Conservation (phyloP, 1,140 invertebrate species). For the Heliconius himera region DNA sequence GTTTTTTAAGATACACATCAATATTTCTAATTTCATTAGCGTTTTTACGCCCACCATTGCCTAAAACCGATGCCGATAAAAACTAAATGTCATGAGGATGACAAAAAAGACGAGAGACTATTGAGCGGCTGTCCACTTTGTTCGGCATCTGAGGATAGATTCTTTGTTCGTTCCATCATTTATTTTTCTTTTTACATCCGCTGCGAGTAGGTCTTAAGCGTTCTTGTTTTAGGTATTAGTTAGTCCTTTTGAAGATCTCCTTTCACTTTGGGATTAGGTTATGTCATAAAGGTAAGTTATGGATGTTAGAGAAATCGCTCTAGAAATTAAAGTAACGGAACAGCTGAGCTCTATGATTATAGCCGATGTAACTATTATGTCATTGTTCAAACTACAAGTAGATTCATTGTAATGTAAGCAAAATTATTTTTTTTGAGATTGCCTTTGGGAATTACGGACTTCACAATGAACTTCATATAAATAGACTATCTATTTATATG, state of each 20-base stretch:
- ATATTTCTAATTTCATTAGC: conserved; percentile 15
- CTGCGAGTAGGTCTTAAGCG: background rate
- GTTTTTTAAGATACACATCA: conserved; percentile 13
- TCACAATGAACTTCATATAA: too few species aligned
- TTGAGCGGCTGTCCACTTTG: conserved; percentile 21
- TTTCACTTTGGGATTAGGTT: conserved; percentile 38
- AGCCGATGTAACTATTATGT: conserved; percentile 32
- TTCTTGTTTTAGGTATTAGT: conserved; percentile 18
- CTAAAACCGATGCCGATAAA: conserved; percentile 17
- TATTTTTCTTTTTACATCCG: conserved; percentile 15
- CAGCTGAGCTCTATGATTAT: conserved; percentile 33
- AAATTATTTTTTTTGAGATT: background rate
- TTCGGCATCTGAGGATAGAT: conserved; percentile 26
- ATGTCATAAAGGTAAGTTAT: conserved; percentile 29
- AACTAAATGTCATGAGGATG: conserved; percentile 28
- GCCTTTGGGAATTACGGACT: background rate
- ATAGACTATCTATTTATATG: too few species aligned
- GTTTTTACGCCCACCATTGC: conserved; percentile 14
- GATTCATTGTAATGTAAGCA: background rate
- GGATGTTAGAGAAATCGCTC: conserved; percentile 42
- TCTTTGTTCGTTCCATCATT: conserved; percentile 12
- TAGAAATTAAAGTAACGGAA: conserved; percentile 38
- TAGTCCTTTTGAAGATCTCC: conserved; percentile 22
- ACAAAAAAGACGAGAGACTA: conserved; percentile 17
- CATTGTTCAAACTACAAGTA: conserved; percentile 19